Conservation (phyloP, 2,888 invertebrate species). For the Elmis aenea region DNA sequence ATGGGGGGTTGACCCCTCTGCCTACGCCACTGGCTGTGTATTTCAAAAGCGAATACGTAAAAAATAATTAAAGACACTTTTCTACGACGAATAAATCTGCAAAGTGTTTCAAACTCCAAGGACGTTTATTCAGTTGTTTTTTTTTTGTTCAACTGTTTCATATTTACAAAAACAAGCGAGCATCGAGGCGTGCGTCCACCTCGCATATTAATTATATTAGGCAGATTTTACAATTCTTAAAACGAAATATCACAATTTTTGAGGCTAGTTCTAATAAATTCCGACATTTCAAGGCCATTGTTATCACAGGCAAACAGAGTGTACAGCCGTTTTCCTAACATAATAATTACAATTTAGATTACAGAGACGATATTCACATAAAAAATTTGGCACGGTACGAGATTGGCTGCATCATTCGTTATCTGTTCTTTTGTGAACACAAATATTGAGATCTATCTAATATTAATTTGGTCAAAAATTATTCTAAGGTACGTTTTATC, state of each 20-base stretch:
- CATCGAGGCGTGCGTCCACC: too few species aligned
- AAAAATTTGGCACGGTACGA: slow-evolving; percentile 10
- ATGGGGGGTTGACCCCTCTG: too few species aligned
- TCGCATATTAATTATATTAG: too few species aligned
- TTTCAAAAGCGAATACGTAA: too few species aligned
- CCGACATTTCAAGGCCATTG: too few species aligned
- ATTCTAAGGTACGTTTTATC: slow-evolving; percentile 12
- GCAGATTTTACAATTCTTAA: too few species aligned
- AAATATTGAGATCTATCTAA: slow-evolving; percentile 14
- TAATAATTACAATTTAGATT: slow-evolving; percentile 1
- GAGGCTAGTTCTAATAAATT: too few species aligned
- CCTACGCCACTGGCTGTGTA: too few species aligned
- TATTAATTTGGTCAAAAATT: slow-evolving; percentile 14
- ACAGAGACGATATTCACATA: not conserved
- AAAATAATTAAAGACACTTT: too few species aligned
- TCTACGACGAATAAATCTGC: too few species aligned
- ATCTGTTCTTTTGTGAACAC: slow-evolving; percentile 6
- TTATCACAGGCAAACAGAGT: slow-evolving; percentile 5
- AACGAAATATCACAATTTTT: too few species aligned
- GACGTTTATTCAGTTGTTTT: not conserved
- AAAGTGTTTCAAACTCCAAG: too few species aligned
- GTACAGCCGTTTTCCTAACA: slow-evolving; percentile 3
- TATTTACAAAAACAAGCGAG: not conserved
- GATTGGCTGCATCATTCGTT: slow-evolving; percentile 6
- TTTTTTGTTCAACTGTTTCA: not conserved